A percentile compares a stretch with the other conserved stretches of the same genome.
phyloP scores from a whole-genome alignment of 1,140 invertebrate species.

The Popillia japonica region DNA sequence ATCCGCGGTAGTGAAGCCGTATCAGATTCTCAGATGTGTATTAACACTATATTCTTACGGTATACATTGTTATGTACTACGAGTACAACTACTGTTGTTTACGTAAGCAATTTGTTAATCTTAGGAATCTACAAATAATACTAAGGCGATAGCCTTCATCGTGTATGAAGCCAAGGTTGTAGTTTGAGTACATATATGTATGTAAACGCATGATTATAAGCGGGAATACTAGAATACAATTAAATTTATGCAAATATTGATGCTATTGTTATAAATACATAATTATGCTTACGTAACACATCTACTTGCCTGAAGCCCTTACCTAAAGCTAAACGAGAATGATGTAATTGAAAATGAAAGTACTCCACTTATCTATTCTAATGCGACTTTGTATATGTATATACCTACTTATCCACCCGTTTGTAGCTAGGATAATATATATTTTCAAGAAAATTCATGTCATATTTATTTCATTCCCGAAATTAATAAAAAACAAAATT shows the following conservation, averaged over 20 bases:
- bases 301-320: too few relatives aligned
- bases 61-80: background rate
- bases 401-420: too few relatives aligned
- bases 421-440: too few relatives aligned
- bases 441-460: too few relatives aligned
- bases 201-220: background rate
- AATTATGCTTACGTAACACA: background rate
- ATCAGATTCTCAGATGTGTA: background rate
- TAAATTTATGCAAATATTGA: constrained; percentile 2
- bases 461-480: too few relatives aligned
- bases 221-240: background rate
- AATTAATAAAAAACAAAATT: too few relatives aligned
- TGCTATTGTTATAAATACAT: background rate
- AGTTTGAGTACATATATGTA: background rate
- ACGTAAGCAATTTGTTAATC: constrained; percentile 8
- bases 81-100: background rate
- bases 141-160: background rate
- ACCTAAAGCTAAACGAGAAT: too few relatives aligned
- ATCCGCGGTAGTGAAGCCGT: background rate
- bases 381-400: too few relatives aligned
- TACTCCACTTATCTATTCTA: too few relatives aligned
- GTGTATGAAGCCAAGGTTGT: constrained; percentile 3
- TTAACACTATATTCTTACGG: background rate
- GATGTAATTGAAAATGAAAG: too few relatives aligned
- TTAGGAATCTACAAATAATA: background rate